These are phyloP conservation scores for Scolanthus callimorphus DNA, from an alignment of 92 coral and sea anemone species.

Conservation along the genomic window DNA sequence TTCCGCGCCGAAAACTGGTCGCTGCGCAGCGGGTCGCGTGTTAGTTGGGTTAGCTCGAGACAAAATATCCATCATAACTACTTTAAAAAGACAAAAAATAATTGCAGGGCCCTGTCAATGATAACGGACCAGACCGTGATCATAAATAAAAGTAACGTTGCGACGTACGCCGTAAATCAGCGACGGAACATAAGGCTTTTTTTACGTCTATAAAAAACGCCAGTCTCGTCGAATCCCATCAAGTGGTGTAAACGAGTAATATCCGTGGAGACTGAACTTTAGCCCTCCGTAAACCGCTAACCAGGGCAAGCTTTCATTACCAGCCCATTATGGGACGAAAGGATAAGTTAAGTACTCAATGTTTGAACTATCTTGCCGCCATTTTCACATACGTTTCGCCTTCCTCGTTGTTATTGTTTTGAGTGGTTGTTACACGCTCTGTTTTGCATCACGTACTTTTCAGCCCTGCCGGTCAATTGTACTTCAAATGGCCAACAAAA, in stretches of 20 bases:
- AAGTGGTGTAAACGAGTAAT: constrained; percentile 3
- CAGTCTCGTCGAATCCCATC: constrained; percentile 1
- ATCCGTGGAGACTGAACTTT: constrained; percentile 23
- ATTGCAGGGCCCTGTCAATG: neutral
- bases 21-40: constrained; percentile 1
- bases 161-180: too few relatives aligned
- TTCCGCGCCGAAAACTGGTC: neutral
- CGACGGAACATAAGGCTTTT: too few relatives aligned
- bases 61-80: neutral
- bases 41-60: neutral
- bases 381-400: neutral
- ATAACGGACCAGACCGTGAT: neutral
- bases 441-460: neutral
- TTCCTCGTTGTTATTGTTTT: neutral
- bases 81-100: neutral
- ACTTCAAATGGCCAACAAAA: too few relatives aligned
- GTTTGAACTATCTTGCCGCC: too few relatives aligned
- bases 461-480: neutral
- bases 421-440: neutral
- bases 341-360: neutral
- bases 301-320: constrained; percentile 9
- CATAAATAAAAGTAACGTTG: too few relatives aligned
- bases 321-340: neutral
- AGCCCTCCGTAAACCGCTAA: constrained; percentile 37
- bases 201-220: neutral